These are phyloP conservation scores for Torymus tubicola DNA, from an alignment of 2,888 invertebrate species.

Conservation along the genomic window DNA sequence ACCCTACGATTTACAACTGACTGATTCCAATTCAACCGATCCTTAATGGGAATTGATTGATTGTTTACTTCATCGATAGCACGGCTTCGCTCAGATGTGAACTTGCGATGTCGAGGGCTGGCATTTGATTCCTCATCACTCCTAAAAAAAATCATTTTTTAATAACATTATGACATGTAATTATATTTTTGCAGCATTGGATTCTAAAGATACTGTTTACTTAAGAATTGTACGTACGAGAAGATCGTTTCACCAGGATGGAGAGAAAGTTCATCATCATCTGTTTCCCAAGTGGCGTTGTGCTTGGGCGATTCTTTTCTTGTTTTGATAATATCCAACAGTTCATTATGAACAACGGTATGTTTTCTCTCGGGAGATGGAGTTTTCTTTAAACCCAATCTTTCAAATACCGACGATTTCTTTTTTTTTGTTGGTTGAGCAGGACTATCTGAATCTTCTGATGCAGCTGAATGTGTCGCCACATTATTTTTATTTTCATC, in stretches of 20 bases:
- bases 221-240: conserved; percentile 40
- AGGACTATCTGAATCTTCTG: not conserved
- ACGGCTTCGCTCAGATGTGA: conserved; percentile 36
- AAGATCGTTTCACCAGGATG: conserved; percentile 31
- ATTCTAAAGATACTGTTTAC: not conserved
- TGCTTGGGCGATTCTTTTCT: not conserved
- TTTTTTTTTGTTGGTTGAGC: not conserved
- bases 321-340: conserved; percentile 23
- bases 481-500: not conserved
- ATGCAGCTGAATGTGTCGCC: not conserved
- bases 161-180: too few relatives aligned
- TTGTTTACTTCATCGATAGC: not conserved
- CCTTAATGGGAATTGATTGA: conserved; percentile 5
- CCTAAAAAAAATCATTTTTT: not conserved
- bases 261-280: conserved; percentile 44
- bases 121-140: conserved; percentile 39
- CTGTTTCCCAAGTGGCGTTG: not conserved
- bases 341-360: not conserved
- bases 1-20: not conserved
- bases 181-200: too few relatives aligned
- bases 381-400: conserved; percentile 27
- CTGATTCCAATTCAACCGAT: conserved; percentile 7
- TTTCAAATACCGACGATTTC: conserved; percentile 29
- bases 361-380: not conserved
- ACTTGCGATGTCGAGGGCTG: conserved; percentile 51